Evolutionary conservation across 2,888 invertebrate genomes (phyloP), one percentile per base, ranked within the genome.

Genomic region (Leptothorax acervorum): DNA sequence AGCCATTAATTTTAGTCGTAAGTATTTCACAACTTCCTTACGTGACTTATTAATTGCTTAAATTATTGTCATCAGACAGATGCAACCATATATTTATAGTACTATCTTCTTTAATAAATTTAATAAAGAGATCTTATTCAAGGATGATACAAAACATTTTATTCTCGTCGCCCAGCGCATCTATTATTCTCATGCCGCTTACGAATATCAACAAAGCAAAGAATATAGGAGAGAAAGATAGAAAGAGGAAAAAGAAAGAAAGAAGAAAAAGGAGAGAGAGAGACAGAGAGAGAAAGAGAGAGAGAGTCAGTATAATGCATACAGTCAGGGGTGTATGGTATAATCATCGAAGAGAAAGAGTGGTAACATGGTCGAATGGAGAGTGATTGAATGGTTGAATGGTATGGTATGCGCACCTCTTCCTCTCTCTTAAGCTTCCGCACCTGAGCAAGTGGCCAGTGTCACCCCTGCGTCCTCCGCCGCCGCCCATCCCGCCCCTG

Each of bases 361-460:
- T 73, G 88, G 85, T 85, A 70, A 83, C 88, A 90, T 91, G 86
- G 85, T 85, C 60, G 85, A 86, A 87, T 92, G 86, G 85, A 89
- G 82, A 87, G 53, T 84, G 90, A 92, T 92, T 92, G 84, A 92
- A 91, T 91, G 92, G 91, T 92, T 90, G 89, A 91, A 92, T 90
- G 91, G 88, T 89, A 94, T 94, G 94, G 93, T 94, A 94, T 94
- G 95, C 94, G 94, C 94, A 95, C 94, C 94, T 95, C 95, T 94
- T 95, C 93, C 94, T 94, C 93, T 95, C 95, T 94, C 94, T 95
- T 94, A 94, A 94, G 95, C 94, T 94, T 93, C 94, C 95, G 95
- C 95, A 98, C 98, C 98, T 97, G 95, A 98, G 96, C 94, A 98
- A 96, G 93, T 94, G 95, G 93, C 94, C 94, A 92, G 94, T 94